Evolutionary conservation across 1,140 invertebrate genomes (phyloP).

Genomic region (Bemisia tabaci): DNA sequence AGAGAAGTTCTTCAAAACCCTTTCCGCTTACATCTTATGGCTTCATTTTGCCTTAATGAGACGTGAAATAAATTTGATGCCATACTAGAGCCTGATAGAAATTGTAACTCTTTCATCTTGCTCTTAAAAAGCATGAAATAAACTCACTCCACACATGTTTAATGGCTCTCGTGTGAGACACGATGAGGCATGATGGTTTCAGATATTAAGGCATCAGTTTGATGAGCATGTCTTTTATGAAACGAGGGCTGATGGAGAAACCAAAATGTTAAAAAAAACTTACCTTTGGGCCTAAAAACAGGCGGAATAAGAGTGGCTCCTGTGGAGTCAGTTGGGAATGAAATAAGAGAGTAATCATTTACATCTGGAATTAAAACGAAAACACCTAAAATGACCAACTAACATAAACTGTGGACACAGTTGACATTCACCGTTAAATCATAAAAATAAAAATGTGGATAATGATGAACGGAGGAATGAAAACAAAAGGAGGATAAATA

Average conservation of each 20-base stretch:
- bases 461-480: slow-evolving; percentile 14
- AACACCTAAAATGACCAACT: slow-evolving; percentile 16
- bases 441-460: slow-evolving; percentile 14
- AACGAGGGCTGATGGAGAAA: not conserved
- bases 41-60: too few relatives aligned
- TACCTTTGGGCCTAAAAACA: slow-evolving; percentile 59
- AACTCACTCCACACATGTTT: too few relatives aligned
- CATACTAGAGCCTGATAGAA: too few relatives aligned
- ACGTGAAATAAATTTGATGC: too few relatives aligned
- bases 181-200: too few relatives aligned
- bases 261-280: not conserved
- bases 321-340: slow-evolving; percentile 62
- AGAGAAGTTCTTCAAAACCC: too few relatives aligned
- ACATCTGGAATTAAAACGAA: slow-evolving; percentile 51
- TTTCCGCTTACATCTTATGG: too few relatives aligned
- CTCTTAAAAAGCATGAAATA: too few relatives aligned
- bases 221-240: too few relatives aligned
- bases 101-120: too few relatives aligned
- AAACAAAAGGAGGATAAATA: slow-evolving; percentile 5
- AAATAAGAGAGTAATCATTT: slow-evolving; percentile 59
- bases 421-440: slow-evolving; percentile 15
- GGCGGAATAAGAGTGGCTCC: slow-evolving; percentile 54
- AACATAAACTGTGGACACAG: slow-evolving; percentile 19
- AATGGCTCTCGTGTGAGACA: too few relatives aligned
- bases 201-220: too few relatives aligned